These are phyloP conservation scores for Rhamnusium bicolor DNA, from an alignment of 2,888 invertebrate species.

Conservation along the genomic window DNA sequence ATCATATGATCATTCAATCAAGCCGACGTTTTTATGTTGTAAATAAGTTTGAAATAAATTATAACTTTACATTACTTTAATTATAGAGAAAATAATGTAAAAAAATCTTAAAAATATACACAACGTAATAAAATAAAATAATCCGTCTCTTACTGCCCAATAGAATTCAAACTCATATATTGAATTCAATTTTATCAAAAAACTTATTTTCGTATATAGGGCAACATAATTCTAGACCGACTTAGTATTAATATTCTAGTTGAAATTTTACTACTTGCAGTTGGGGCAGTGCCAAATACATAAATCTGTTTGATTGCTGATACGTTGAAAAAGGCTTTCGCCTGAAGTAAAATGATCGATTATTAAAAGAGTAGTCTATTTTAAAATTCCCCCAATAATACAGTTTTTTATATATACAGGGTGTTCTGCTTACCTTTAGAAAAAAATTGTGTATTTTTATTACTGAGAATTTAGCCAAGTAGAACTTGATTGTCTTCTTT, in stretches of 20 bases:
- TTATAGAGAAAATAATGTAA: no score
- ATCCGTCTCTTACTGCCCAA: not conserved
- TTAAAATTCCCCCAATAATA: not conserved
- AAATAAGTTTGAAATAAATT: no score
- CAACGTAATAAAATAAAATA: not conserved
- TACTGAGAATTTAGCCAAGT: no score
- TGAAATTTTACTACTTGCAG: not conserved
- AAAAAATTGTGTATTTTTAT: no score
- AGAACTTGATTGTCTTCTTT: no score
- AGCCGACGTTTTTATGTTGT: no score
- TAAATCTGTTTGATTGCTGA: not conserved
- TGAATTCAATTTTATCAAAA: not conserved
- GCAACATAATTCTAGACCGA: not conserved
- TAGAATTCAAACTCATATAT: not conserved
- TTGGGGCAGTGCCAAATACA: not conserved
- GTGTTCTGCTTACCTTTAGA: no score
- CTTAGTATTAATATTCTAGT: not conserved
- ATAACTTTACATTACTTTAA: no score
- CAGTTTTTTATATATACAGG: no score
- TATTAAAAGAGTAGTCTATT: not conserved
- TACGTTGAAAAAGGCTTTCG: not conserved
- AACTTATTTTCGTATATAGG: slow-evolving; percentile 3
- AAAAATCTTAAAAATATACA: no score
- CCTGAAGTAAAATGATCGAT: not conserved
- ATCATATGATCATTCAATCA: no score